A percentile compares a stretch with the other conserved stretches of the same genome.
These are phyloP conservation scores for Cyanistes caeruleus DNA, from an alignment of 2,113 vertebrate genomes.

Conservation along the genomic window DNA sequence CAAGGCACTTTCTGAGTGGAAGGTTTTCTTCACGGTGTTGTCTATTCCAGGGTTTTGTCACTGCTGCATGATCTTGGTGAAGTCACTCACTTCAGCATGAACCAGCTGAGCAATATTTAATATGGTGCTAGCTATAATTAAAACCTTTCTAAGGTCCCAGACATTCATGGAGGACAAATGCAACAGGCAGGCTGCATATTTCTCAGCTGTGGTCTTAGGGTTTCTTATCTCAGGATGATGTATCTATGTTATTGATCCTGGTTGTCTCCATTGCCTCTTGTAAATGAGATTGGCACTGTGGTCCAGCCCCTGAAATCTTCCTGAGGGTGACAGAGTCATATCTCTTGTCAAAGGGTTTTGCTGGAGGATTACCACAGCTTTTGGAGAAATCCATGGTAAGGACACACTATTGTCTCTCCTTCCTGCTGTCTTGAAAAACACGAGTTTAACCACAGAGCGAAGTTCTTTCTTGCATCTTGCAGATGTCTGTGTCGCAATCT, in stretches of 20 bases:
- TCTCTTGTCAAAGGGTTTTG: neutral
- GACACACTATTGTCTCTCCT: neutral
- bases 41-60: neutral
- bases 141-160: neutral
- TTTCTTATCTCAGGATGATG: neutral
- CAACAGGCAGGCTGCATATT: neutral
- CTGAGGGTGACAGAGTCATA: accelerated
- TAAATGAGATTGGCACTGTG: neutral
- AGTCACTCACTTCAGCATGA: neutral
- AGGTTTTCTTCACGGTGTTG: neutral
- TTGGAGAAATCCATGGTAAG: neutral
- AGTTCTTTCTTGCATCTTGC: neutral
- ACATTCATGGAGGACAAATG: neutral
- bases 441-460: neutral
- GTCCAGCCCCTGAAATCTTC: neutral
- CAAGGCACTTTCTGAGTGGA: neutral
- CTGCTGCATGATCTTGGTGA: neutral
- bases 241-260: neutral
- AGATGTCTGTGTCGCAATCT: neutral
- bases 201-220: neutral
- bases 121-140: neutral
- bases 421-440: neutral
- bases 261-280: neutral
- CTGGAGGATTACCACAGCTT: neutral
- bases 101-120: neutral